Percentiles rank a stretch among this genome's conserved stretches.
Evolutionary conservation across 2,888 invertebrate species (phyloP).

Genomic region (Pseudococcus longispinus): DNA sequence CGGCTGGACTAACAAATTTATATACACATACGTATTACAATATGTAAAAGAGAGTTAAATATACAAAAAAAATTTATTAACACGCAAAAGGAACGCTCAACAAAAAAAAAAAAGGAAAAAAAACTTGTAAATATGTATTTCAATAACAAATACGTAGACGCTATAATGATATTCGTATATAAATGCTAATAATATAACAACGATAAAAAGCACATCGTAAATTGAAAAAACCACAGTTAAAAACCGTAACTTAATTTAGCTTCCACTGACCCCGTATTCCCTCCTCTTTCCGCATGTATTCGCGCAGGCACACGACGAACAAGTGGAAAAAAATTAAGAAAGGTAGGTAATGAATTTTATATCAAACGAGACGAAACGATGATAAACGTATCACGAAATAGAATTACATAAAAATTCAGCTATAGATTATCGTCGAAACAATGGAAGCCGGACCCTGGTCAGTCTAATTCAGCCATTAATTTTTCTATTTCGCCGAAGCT

Average conservation of each 20-base stretch:
- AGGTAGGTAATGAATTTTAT: neutral
- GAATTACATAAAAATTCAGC: neutral
- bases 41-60: conserved; percentile 29
- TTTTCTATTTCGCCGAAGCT: conserved; percentile 42
- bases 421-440: conserved; percentile 35
- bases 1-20: conserved; percentile 43
- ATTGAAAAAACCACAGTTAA: conserved; percentile 13
- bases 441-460: conserved; percentile 47
- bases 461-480: conserved; percentile 38
- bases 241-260: conserved; percentile 26
- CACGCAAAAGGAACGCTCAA: conserved; percentile 46
- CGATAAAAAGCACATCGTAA: conserved; percentile 25
- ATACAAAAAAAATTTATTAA: conserved; percentile 42
- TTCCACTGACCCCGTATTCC: neutral
- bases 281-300: neutral
- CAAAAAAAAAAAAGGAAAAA: conserved; percentile 29
- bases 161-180: conserved; percentile 38
- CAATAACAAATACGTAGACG: conserved; percentile 2
- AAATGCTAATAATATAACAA: conserved; percentile 44
- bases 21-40: conserved; percentile 33
- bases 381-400: neutral
- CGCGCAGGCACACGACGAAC: neutral
- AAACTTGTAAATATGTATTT: conserved; percentile 32
- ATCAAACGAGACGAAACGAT: neutral
- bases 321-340: neutral